phyloP scores from a whole-genome alignment of 2,113 vertebrate genomes.

The Tetraodon nigroviridis region DNA sequence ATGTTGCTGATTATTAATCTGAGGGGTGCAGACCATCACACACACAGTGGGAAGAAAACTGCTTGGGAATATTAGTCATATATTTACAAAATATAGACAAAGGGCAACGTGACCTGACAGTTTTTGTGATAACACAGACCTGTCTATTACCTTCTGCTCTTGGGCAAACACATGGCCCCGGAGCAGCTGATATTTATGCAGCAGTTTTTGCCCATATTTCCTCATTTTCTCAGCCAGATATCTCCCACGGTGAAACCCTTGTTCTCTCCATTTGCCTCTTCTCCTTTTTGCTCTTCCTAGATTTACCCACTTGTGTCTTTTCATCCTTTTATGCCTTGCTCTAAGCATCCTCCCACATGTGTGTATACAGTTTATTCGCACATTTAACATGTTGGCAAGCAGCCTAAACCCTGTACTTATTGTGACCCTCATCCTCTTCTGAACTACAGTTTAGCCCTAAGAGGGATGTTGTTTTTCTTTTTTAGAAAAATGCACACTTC shows the following conservation, averaged over 20 bases:
- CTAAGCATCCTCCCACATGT: constrained; percentile 43
- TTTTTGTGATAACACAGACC: no score
- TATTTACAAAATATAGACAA: no score
- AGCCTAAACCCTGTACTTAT: constrained; percentile 60
- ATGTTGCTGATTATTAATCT: no score
- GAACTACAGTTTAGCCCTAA: constrained; percentile 34
- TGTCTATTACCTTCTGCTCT: no score
- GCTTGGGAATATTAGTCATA: no score
- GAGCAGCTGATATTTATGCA: background rate
- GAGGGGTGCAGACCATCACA: no score
- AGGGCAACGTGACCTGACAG: no score
- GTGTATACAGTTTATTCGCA: constrained; percentile 21
- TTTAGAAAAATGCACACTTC: constrained; percentile 8
- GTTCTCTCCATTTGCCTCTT: background rate
- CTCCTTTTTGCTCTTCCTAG: constrained; percentile 6
- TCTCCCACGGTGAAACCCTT: background rate
- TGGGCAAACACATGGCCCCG: no score
- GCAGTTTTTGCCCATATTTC: background rate
- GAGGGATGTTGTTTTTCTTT: constrained; percentile 19
- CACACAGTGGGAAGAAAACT: no score
- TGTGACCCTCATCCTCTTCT: constrained; percentile 40
- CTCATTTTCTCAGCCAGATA: background rate
- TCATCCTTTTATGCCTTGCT: constrained; percentile 36
- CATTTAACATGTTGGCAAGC: constrained; percentile 36
- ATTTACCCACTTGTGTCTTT: constrained; percentile 31